These are phyloP conservation scores for Neosilurus mollespiculum DNA, from an alignment of 2,797 vertebrate species.

Conservation along the genomic window DNA sequence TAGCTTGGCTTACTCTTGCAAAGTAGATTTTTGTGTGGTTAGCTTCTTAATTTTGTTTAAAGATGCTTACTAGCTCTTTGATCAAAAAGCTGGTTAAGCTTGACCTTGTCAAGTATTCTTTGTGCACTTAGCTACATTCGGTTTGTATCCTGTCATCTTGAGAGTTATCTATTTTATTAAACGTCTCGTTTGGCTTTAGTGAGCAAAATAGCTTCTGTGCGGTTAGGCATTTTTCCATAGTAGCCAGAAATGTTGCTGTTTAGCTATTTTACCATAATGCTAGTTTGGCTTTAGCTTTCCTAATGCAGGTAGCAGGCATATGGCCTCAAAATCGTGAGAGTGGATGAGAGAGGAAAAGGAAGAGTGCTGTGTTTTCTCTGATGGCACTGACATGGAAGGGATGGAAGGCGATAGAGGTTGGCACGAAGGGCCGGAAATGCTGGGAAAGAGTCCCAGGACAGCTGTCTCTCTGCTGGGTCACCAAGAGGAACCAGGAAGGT, in stretches of 20 bases:
- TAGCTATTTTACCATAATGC: background rate
- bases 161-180: too few species aligned
- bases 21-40: too few species aligned
- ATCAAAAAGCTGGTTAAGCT: too few species aligned
- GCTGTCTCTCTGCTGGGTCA: slow-evolving; percentile 48
- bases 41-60: too few species aligned
- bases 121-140: too few species aligned
- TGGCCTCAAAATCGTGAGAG: background rate
- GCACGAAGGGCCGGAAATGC: slow-evolving; percentile 36
- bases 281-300: background rate
- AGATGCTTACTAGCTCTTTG: too few species aligned
- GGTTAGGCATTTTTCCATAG: background rate
- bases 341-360: background rate
- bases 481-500: slow-evolving; percentile 33
- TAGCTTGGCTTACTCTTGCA: too few species aligned
- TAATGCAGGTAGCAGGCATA: background rate
- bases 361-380: slow-evolving; percentile 34
- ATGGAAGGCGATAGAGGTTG: slow-evolving; percentile 46
- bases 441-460: slow-evolving; percentile 47
- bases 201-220: background rate
- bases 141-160: too few species aligned
- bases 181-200: too few species aligned
- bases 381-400: slow-evolving; percentile 43
- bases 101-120: too few species aligned
- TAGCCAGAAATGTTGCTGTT: too few species aligned